These are phyloP conservation scores for Dufourea novaeangliae DNA, from an alignment of 1,140 invertebrate species.

Conservation along the genomic window DNA sequence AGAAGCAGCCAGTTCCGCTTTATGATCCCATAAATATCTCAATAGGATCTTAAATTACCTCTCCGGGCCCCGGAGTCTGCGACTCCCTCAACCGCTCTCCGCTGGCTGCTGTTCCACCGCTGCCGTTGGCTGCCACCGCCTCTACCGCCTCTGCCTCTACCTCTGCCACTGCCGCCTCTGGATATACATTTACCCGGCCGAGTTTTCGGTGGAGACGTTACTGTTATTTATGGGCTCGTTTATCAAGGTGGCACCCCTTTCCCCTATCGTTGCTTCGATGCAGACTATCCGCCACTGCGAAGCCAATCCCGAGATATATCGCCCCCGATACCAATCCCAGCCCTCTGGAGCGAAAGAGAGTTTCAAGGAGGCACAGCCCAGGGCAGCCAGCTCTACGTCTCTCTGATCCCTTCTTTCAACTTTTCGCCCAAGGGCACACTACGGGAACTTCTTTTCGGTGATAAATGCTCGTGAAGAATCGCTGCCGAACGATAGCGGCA, in stretches of 20 bases:
- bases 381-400: no score
- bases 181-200: slow-evolving; percentile 73
- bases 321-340: slow-evolving; percentile 75
- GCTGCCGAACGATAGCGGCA: slow-evolving; percentile 64
- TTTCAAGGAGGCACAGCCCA: slow-evolving; percentile 45
- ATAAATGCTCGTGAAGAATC: slow-evolving; percentile 68
- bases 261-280: slow-evolving; percentile 69
- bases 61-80: slow-evolving; percentile 44
- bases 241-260: slow-evolving; percentile 79
- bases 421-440: slow-evolving; percentile 61
- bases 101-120: slow-evolving; percentile 50
- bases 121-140: slow-evolving; percentile 51
- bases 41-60: slow-evolving; percentile 77
- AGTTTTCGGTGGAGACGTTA: slow-evolving; percentile 80
- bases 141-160: neutral
- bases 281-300: slow-evolving; percentile 76
- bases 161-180: slow-evolving; percentile 54
- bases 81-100: slow-evolving; percentile 59
- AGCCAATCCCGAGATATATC: slow-evolving; percentile 79
- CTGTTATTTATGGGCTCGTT: slow-evolving; percentile 80
- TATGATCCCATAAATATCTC: slow-evolving; percentile 78
- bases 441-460: slow-evolving; percentile 58
- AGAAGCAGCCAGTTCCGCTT: slow-evolving; percentile 71
- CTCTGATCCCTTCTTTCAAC: slow-evolving; percentile 70
- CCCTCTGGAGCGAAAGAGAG: slow-evolving; percentile 45